Base-by-base conservation (phyloP, 2,888 invertebrate genomes). In the Anarsia innoxiella region DNA sequence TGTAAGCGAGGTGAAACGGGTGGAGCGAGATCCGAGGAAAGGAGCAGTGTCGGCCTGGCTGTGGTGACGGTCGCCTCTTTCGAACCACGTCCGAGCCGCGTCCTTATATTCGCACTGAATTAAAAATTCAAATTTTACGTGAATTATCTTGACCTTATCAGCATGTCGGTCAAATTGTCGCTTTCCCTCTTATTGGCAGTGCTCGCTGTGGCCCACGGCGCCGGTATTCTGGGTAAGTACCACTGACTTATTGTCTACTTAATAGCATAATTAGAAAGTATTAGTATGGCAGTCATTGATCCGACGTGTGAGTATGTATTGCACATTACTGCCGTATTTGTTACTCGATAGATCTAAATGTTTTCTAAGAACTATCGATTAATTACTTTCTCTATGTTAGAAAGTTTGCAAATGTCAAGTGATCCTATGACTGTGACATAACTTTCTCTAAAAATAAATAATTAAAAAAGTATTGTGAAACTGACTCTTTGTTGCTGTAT, bases 1-100 rank as follows among this genome's bases (percentile, higher is more conserved):
- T 83, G 79, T 80, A 66, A 72, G 69, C 58, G 71, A 67, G 70
- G 83, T 79, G 80, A 80, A 80, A 82, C 79, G 69, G 63, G 58
- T 66, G 53, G 60, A 55, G 59, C 63, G 63, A 75, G 77, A 79
- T 79, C 66, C 68, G 66, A 66, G 69, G 61, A 59, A 75, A 83
- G 79, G 79, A 78, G 66, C 77, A 79, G 82, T 80, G 61, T 70
- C 51, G 50, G 61, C 59, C 64, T 56, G 65, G 66, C 79, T 53
- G 52, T 59, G 72, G 75, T 59, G 66, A 69, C 70, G 78, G 41
- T 63, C 76, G 73, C 74, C 77, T 70, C 69, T 64, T 63, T 62
- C 65, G 41, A 48, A 49, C 54, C 31, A 31, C 25, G 28, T 44
- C 38, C 44, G 37, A 39, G 40, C 36, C 51, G 41, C 42, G 56